A percentile compares a stretch with the other conserved stretches of the same genome.
Conservation (phyloP, 2,888 invertebrate genomes). For the Cryptosula pallasiana region DNA sequence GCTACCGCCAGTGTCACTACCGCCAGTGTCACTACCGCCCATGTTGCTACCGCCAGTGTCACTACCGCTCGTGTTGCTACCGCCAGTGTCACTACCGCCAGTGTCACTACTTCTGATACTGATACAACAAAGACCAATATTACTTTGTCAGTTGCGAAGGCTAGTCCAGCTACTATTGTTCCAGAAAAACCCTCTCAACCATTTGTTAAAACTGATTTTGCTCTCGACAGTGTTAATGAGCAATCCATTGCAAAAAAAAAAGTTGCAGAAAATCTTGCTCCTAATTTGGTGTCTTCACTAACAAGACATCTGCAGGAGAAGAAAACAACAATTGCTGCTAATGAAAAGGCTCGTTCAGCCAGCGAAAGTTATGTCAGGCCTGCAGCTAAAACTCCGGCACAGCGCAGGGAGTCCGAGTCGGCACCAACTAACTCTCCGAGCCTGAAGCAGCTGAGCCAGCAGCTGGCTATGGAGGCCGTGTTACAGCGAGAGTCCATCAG, state of each 20-base stretch:
- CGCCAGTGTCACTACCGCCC: no score
- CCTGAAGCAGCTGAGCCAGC: conserved; percentile 10
- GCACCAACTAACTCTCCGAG: not conserved
- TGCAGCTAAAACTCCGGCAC: not conserved
- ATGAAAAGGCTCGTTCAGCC: not conserved
- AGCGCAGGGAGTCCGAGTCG: not conserved
- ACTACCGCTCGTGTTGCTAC: no score
- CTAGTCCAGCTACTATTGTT: no score
- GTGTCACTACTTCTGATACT: no score
- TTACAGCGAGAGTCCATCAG: not conserved
- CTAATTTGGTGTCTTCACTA: not conserved
- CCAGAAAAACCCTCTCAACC: no score
- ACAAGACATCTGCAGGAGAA: not conserved
- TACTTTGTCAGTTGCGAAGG: no score
- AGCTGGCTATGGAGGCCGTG: conserved; percentile 16
- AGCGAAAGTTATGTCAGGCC: not conserved
- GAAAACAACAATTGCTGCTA: not conserved
- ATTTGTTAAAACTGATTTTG: no score
- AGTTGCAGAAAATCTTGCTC: not conserved
- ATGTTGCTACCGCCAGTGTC: no score
- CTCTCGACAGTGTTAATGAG: no score
- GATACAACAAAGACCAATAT: no score
- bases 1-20: no score
- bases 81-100: no score
- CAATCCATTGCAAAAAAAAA: not conserved